phyloP scores from a whole-genome alignment of 2,888 invertebrate species.

The Punctoribates punctum region DNA sequence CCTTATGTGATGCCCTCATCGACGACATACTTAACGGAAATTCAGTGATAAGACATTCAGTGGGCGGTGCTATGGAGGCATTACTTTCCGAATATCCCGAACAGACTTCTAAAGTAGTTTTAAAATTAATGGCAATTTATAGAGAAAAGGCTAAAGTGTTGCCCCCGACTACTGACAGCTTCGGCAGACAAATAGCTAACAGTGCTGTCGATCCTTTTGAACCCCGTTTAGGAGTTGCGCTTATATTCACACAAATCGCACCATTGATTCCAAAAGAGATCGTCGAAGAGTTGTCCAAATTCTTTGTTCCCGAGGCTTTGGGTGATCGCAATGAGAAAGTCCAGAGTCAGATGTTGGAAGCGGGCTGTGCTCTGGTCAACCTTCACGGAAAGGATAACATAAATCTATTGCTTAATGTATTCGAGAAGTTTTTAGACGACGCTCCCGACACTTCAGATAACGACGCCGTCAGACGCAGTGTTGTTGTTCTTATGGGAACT shows the following conservation, averaged over 20 bases:
- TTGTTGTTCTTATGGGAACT: constrained; percentile 94
- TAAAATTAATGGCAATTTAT: constrained; percentile 68
- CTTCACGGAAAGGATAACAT: constrained; percentile 75
- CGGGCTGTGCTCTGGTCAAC: constrained; percentile 86
- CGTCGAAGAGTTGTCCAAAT: constrained; percentile 68
- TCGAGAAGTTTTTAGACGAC: constrained; percentile 87
- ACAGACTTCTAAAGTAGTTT: constrained; percentile 61
- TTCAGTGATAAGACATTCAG: constrained; percentile 29
- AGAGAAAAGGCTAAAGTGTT: constrained; percentile 69
- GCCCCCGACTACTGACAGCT: constrained; percentile 80
- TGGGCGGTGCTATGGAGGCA: constrained; percentile 37
- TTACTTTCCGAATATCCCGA: constrained; percentile 56
- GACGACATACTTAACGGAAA: constrained; percentile 40
- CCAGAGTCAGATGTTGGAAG: constrained; percentile 83
- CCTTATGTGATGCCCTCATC: constrained; percentile 29
- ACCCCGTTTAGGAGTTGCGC: constrained; percentile 79
- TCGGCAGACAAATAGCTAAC: constrained; percentile 76
- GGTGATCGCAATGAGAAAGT: constrained; percentile 78
- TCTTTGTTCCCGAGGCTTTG: constrained; percentile 76
- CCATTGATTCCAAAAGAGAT: constrained; percentile 66
- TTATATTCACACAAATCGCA: constrained; percentile 74
- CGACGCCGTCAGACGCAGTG: constrained; percentile 90
- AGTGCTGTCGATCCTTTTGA: constrained; percentile 82
- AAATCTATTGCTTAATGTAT: constrained; percentile 71
- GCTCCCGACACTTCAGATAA: constrained; percentile 84